Percentiles rank a stretch among this genome's conserved stretches.
Conservation (phyloP, 2,888 invertebrate genomes). For the Cryptocephalus primarius region DNA sequence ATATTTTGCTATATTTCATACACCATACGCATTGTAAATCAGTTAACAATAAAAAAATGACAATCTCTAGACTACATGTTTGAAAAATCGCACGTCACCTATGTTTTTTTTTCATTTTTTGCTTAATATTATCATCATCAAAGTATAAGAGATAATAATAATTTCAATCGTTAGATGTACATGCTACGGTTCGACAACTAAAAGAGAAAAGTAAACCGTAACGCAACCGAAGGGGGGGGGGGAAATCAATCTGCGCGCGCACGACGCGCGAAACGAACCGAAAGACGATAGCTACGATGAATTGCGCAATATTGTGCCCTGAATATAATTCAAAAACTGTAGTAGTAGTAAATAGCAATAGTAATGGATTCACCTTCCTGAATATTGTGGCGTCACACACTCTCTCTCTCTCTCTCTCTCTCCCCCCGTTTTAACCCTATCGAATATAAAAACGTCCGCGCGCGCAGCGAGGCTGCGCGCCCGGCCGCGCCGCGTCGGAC, state of each 20-base stretch:
- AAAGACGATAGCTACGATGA: constrained; percentile 7
- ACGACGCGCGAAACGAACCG: neutral
- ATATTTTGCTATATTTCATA: constrained; percentile 35
- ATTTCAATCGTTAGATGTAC: constrained; percentile 11
- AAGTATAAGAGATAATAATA: constrained; percentile 1
- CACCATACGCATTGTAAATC: constrained; percentile 32
- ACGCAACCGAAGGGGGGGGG: neutral
- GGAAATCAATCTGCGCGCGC: too few relatives aligned
- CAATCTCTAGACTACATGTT: constrained; percentile 31
- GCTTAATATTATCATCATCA: neutral
- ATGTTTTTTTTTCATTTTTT: too few relatives aligned
- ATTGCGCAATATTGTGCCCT: constrained; percentile 19
- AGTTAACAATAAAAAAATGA: constrained; percentile 34
- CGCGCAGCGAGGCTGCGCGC: too few relatives aligned
- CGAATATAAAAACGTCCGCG: too few relatives aligned
- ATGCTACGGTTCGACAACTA: too few relatives aligned
- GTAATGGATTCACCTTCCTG: neutral
- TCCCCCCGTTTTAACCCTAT: too few relatives aligned
- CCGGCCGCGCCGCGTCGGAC: too few relatives aligned
- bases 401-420: too few relatives aligned
- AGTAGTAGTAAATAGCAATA: constrained; percentile 13
- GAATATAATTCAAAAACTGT: constrained; percentile 17
- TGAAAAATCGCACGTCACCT: constrained; percentile 21
- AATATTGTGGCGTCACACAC: too few relatives aligned
- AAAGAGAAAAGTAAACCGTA: too few relatives aligned